Evolutionary conservation across 1,140 invertebrate genomes (phyloP).

Genomic region (Apis mellifera): DNA sequence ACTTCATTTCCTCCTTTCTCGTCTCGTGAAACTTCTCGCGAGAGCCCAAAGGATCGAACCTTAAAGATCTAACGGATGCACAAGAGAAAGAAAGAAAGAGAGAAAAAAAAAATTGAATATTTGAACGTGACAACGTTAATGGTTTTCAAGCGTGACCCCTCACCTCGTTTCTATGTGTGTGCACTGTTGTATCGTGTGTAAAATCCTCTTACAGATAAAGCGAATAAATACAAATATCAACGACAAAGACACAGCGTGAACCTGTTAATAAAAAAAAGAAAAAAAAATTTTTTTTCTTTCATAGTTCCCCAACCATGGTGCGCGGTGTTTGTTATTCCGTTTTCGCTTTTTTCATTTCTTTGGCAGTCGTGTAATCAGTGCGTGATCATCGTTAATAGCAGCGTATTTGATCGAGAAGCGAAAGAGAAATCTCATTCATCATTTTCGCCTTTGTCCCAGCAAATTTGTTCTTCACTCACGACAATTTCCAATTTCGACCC

Average conservation of each 20-base stretch:
- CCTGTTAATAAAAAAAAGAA: not conserved
- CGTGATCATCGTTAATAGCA: conserved; percentile 36
- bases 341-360: not conserved
- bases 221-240: conserved; percentile 23
- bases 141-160: conserved; percentile 59
- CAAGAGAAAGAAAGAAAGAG: not conserved
- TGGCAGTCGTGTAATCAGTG: conserved; percentile 37
- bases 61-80: not conserved
- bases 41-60: not conserved
- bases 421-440: conserved; percentile 19
- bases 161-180: conserved; percentile 6
- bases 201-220: conserved; percentile 36
- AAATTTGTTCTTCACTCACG: too few species aligned
- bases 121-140: conserved; percentile 16
- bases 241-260: conserved; percentile 39
- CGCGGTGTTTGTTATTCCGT: conserved; percentile 15
- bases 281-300: conserved; percentile 48
- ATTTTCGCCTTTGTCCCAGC: conserved; percentile 34
- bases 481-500: not conserved
- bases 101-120: not conserved
- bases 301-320: conserved; percentile 44
- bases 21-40: not conserved
- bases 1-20: not conserved
- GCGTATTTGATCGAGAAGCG: not conserved
- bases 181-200: not conserved